Base-by-base conservation (phyloP, 2,797 vertebrate species). In the Rhinogobio ventralis region DNA sequence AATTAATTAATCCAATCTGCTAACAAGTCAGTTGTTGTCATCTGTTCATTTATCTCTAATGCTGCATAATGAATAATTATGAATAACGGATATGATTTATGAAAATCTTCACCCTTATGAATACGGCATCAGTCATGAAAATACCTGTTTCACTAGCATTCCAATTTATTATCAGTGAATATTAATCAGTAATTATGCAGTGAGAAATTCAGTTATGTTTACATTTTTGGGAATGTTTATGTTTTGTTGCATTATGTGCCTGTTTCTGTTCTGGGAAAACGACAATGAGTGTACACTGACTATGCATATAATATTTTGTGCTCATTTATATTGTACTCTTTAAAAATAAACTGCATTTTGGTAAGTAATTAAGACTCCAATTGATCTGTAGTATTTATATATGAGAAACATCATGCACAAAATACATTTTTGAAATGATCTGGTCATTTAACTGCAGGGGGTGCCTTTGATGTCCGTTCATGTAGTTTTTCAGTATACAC, bases 71-170 rank as follows among this genome's bases (percentile, higher is more conserved):
- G n/a, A 62, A 57, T 57, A 39, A 74, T 82, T 82, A 74, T 49
- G 14, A 82, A 83, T 67, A 67, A 83, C 23, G 5, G 45, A 28
- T 51, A 66, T 75, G 23, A 82, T 73, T 82, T 73, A 82, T 66
- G 60, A 75, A 39, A 66, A 75, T 75, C 60, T 64, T 36, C 30
- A 55, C 46, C 23, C 25, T 73, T 36, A 55, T 83, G 17, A 75
- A 75, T 39, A 51, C 57, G 66, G 46, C 60, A 72, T 72, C 39
- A 57, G 20, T 13, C 42, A 64, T 25, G 19, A 55, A 46, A 74
- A 23, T 28, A 17, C 28, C 28, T 64, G 28, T 74, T 66, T 74
- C 19, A 66, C 53, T 77, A 20, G 3, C 15, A 25, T 62, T 77
- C 55, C 4, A 25, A 19, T 20, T 57, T 30, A 33, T 55, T 46